These are phyloP conservation scores for Cyprinella venusta DNA, from an alignment of 2,797 vertebrate genomes.

Conservation along the genomic window DNA sequence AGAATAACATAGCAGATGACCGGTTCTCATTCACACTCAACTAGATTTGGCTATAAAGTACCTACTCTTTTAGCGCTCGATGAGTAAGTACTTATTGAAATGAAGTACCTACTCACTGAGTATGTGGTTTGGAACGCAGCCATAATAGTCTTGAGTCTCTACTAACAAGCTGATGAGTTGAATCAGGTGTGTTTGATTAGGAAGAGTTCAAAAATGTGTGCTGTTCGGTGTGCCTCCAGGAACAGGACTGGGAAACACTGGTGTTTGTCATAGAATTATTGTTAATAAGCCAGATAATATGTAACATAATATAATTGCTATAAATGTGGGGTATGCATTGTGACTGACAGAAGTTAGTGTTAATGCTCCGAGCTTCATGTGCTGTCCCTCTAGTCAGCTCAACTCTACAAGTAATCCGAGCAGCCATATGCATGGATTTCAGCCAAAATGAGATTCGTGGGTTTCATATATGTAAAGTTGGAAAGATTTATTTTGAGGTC, in stretches of 20 bases:
- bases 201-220: neutral
- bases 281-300: neutral
- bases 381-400: neutral
- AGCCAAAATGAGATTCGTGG: neutral
- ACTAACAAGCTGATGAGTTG: too few relatives aligned
- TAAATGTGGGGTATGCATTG: neutral
- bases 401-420: neutral
- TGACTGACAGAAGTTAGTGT: neutral
- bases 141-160: too few relatives aligned
- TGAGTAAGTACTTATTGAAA: too few relatives aligned
- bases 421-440: neutral
- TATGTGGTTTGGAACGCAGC: too few relatives aligned
- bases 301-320: neutral
- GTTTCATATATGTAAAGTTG: neutral
- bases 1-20: too few relatives aligned
- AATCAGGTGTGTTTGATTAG: neutral
- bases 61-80: too few relatives aligned
- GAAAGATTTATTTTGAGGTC: neutral
- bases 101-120: too few relatives aligned
- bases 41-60: too few relatives aligned
- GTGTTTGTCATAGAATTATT: neutral
- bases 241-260: neutral
- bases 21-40: too few relatives aligned
- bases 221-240: too few relatives aligned
- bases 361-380: neutral